Evolutionary conservation across 2,888 invertebrate species (phyloP).

Genomic region (Halictus quadricinctus): DNA sequence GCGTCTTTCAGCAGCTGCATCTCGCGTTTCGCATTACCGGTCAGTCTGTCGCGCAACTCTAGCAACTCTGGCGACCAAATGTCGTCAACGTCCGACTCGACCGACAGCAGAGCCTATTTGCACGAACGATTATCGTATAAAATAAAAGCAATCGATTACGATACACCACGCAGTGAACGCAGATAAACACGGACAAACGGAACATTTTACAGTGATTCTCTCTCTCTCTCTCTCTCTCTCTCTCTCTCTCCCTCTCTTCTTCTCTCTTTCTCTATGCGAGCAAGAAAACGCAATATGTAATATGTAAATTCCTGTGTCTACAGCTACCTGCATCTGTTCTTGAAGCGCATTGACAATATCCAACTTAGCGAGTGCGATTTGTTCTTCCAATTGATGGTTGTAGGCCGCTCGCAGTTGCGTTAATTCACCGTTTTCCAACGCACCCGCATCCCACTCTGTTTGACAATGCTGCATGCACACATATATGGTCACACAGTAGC

Average conservation of each 20-base stretch:
- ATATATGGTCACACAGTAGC: slow-evolving; percentile 67
- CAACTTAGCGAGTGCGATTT: slow-evolving; percentile 86
- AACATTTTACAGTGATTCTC: neutral
- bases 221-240: neutral
- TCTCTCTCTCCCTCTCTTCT: neutral
- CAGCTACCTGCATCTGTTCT: slow-evolving; percentile 89
- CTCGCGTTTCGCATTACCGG: slow-evolving; percentile 86
- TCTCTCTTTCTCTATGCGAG: neutral
- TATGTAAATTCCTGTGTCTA: slow-evolving; percentile 27
- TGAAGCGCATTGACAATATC: slow-evolving; percentile 88
- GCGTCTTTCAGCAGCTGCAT: slow-evolving; percentile 84
- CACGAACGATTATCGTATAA: neutral
- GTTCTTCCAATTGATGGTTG: slow-evolving; percentile 84
- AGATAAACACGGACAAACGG: neutral
- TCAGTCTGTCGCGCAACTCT: slow-evolving; percentile 88
- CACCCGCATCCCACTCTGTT: slow-evolving; percentile 78
- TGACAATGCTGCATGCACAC: slow-evolving; percentile 81
- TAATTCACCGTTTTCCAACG: slow-evolving; percentile 77
- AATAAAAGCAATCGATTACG: slow-evolving; percentile 11
- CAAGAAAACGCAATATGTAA: neutral
- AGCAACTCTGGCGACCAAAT: slow-evolving; percentile 90
- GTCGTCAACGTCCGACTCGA: slow-evolving; percentile 87
- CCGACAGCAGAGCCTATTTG: slow-evolving; percentile 86
- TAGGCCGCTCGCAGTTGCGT: slow-evolving; percentile 77
- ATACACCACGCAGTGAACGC: neutral